Conservation (phyloP, 2,888 invertebrate genomes). For the Caenorhabditis doughertyi region DNA sequence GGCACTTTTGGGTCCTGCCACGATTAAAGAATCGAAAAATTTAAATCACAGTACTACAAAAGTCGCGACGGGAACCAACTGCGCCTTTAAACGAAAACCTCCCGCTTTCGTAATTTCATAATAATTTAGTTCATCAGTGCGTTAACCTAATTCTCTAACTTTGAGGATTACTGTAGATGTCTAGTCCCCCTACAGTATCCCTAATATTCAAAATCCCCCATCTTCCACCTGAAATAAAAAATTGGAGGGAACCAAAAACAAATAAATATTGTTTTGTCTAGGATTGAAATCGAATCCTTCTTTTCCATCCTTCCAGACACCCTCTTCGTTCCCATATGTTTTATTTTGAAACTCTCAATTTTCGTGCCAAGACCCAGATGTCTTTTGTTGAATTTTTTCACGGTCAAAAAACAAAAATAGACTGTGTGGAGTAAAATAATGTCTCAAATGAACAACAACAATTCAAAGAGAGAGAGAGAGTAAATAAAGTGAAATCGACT, state of each 20-base stretch:
- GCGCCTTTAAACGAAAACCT: no score
- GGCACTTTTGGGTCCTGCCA: no score
- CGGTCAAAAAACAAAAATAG: slow-evolving; percentile 40
- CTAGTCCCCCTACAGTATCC: neutral
- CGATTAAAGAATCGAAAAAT: no score
- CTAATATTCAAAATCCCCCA: no score
- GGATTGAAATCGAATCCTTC: slow-evolving; percentile 19
- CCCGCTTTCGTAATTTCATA: no score
- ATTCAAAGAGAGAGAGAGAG: slow-evolving; percentile 5
- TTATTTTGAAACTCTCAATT: slow-evolving; percentile 18
- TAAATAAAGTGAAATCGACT: neutral
- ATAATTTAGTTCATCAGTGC: no score
- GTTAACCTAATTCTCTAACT: no score
- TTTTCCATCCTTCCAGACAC: neutral
- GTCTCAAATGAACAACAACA: slow-evolving; percentile 26
- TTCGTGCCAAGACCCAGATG: slow-evolving; percentile 31
- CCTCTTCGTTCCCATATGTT: slow-evolving; percentile 33
- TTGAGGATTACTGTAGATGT: no score
- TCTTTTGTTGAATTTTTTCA: slow-evolving; percentile 20
- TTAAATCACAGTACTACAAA: no score
- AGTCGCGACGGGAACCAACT: no score
- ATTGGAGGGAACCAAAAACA: slow-evolving; percentile 3
- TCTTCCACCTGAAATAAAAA: no score
- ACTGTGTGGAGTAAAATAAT: slow-evolving; percentile 1
- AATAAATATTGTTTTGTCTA: slow-evolving; percentile 10